Evolutionary conservation across 30 jellyfish, hydroid and myxozoan genomes (phyloP).

Genomic region (Calvadosia cruxmelitensis): DNA sequence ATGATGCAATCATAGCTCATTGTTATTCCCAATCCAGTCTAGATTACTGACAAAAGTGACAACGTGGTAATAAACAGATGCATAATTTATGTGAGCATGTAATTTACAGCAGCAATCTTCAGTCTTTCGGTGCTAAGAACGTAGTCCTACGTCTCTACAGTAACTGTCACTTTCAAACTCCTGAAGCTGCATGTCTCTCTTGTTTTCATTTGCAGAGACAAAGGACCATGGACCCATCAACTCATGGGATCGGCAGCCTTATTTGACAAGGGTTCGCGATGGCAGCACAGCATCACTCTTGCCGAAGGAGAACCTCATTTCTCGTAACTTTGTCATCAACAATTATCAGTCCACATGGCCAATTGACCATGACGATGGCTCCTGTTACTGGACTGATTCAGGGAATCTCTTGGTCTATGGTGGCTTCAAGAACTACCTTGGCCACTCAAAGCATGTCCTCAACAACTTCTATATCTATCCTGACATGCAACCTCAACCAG

Average conservation of each 20-base stretch:
- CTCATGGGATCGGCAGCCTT: constrained; percentile 94
- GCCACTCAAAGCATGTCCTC: constrained; percentile 49
- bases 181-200: background rate
- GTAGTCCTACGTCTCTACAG: too few species aligned
- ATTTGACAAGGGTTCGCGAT: constrained; percentile 55
- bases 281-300: constrained; percentile 28
- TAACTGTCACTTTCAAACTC: too few species aligned
- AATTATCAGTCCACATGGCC: constrained; percentile 90
- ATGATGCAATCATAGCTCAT: too few species aligned
- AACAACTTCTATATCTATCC: constrained; percentile 74
- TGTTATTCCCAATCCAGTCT: too few species aligned
- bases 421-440: constrained; percentile 81
- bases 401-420: constrained; percentile 63
- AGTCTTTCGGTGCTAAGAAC: too few species aligned
- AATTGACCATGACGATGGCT: constrained; percentile 92
- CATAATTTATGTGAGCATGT: background rate
- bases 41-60: too few species aligned
- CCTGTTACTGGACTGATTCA: constrained; percentile 83
- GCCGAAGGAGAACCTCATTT: constrained; percentile 47
- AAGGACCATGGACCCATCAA: constrained; percentile 91
- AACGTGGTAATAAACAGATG: too few species aligned
- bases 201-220: constrained; percentile 36
- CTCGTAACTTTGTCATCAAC: constrained; percentile 37
- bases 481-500: constrained; percentile 27
- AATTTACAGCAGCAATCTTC: too few species aligned